phyloP scores from a whole-genome alignment of 2,888 invertebrate genomes.

The Nowickia ferox region DNA sequence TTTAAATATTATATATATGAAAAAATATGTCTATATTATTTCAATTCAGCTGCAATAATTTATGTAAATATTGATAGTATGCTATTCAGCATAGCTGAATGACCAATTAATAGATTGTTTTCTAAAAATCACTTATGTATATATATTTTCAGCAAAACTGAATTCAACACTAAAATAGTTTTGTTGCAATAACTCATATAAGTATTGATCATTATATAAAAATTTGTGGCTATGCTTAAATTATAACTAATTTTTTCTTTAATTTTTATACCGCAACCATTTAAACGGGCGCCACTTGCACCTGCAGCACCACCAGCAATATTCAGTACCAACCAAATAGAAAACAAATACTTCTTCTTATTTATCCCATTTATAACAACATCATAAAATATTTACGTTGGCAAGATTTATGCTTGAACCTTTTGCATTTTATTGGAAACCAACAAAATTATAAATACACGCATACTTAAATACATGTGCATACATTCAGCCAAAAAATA shows the following conservation, averaged over 20 bases:
- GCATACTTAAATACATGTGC: conserved; percentile 6
- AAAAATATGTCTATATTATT: too few relatives aligned
- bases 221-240: background rate
- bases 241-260: background rate
- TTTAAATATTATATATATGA: too few relatives aligned
- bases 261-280: conserved; percentile 40
- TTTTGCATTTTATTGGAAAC: conserved; percentile 67
- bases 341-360: conserved; percentile 29
- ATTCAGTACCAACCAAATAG: conserved; percentile 8
- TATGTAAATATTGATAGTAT: too few relatives aligned
- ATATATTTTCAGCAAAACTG: background rate
- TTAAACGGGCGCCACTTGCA: conserved; percentile 59
- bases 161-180: background rate
- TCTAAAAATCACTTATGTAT: background rate
- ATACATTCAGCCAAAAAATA: background rate
- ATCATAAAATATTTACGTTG: conserved; percentile 59
- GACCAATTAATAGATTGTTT: too few relatives aligned
- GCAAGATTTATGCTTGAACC: conserved; percentile 63
- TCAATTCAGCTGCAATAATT: too few relatives aligned
- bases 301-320: conserved; percentile 39
- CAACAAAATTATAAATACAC: conserved; percentile 59
- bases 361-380: conserved; percentile 26
- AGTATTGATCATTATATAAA: background rate
- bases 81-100: too few relatives aligned
- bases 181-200: background rate